phyloP scores from a whole-genome alignment of 35 echinoderm and acorn worm genomes.

The Holothuria glaberrima region DNA sequence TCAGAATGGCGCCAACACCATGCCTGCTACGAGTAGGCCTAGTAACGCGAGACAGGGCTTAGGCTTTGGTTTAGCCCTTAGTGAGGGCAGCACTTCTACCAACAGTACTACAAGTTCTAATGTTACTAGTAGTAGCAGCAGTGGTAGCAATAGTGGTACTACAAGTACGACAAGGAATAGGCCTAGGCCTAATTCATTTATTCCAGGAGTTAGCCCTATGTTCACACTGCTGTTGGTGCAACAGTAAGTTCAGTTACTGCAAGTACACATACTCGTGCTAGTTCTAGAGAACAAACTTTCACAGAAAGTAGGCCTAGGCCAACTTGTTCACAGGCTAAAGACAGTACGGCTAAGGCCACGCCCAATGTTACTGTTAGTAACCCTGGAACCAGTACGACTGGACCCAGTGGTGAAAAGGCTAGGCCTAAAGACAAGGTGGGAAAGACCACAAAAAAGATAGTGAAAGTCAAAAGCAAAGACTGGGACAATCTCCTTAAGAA shows the following conservation, averaged over 20 bases:
- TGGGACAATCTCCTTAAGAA: neutral
- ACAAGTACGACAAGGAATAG: neutral
- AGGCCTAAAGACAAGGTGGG: neutral
- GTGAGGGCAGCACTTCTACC: neutral
- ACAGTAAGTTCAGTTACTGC: neutral
- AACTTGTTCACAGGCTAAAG: neutral
- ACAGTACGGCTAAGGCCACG: neutral
- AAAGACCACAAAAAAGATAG: too few species aligned
- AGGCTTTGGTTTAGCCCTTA: neutral
- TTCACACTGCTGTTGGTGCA: neutral
- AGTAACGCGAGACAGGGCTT: neutral
- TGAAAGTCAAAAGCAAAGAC: neutral
- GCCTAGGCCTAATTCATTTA: neutral
- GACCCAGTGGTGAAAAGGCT: neutral
- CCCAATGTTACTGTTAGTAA: neutral
- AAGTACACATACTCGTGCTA: neutral
- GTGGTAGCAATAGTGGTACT: neutral
- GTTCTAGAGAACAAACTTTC: neutral
- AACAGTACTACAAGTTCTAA: neutral
- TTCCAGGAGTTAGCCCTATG: neutral
- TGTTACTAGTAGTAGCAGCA: neutral
- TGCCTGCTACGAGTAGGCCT: neutral
- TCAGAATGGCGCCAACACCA: conserved; percentile 7
- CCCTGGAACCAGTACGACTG: neutral
- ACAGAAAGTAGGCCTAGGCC: neutral